Conservation (phyloP, 2,113 vertebrate species). For the Carettochelys insculpta region DNA sequence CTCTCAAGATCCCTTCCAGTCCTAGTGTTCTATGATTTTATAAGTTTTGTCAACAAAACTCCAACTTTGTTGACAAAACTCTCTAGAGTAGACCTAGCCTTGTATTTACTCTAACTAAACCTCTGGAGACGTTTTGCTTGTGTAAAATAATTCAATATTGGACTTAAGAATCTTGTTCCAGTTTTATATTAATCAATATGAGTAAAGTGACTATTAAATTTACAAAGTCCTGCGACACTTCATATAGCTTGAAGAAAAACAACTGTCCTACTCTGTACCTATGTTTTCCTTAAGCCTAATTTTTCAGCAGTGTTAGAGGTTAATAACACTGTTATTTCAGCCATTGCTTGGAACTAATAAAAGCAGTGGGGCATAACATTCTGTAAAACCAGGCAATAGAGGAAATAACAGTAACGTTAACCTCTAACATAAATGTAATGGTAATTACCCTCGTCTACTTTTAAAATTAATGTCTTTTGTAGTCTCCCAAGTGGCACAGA, state of each 20-base stretch:
- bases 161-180: neutral
- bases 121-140: neutral
- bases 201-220: constrained; percentile 35
- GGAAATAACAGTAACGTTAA: constrained; percentile 77
- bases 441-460: constrained; percentile 70
- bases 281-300: constrained; percentile 65
- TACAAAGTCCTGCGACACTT: neutral
- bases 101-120: constrained; percentile 18
- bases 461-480: constrained; percentile 73
- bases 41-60: too few relatives aligned
- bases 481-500: constrained; percentile 53
- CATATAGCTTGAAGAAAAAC: constrained; percentile 2
- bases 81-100: too few relatives aligned
- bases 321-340: constrained; percentile 79
- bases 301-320: constrained; percentile 78
- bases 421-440: constrained; percentile 75
- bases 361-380: constrained; percentile 75
- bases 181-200: neutral
- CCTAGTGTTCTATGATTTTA: too few relatives aligned
- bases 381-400: constrained; percentile 72
- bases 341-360: constrained; percentile 76
- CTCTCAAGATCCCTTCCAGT: too few relatives aligned
- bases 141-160: neutral
- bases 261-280: constrained; percentile 38
- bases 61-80: too few relatives aligned